Conservation (phyloP, 2,888 invertebrate species). For the Himalopsyche tibetana region DNA sequence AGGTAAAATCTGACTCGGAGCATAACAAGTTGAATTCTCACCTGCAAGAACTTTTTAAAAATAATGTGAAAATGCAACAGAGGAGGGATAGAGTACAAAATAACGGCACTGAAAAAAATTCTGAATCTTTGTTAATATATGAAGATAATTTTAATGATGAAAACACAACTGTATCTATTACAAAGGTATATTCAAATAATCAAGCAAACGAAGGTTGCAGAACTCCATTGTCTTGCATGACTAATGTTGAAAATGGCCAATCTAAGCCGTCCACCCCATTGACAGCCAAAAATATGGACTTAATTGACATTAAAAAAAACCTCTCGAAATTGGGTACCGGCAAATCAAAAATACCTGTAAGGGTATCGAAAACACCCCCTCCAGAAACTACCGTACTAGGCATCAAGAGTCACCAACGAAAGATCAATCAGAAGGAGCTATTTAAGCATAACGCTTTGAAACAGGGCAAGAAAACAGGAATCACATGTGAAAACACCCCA, state of each 20-base stretch:
- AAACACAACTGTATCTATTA: constrained; percentile 70
- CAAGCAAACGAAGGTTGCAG: constrained; percentile 71
- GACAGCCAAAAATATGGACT: constrained; percentile 42
- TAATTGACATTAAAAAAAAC: constrained; percentile 67
- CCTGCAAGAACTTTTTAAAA: constrained; percentile 74
- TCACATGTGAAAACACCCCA: constrained; percentile 76
- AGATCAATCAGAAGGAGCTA: neutral
- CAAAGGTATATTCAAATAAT: constrained; percentile 69
- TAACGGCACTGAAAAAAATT: constrained; percentile 70
- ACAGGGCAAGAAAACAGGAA: constrained; percentile 70
- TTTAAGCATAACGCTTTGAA: constrained; percentile 67
- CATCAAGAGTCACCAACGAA: neutral
- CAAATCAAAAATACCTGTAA: constrained; percentile 63
- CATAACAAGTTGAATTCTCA: constrained; percentile 69
- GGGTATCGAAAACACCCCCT: constrained; percentile 52
- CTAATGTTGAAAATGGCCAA: constrained; percentile 72
- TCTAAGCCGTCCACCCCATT: constrained; percentile 72
- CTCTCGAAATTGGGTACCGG: constrained; percentile 68
- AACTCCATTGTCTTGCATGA: constrained; percentile 76
- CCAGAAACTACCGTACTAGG: neutral
- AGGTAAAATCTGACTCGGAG: constrained; percentile 16
- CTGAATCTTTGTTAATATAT: constrained; percentile 77
- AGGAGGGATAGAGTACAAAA: constrained; percentile 68
- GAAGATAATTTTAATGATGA: constrained; percentile 74
- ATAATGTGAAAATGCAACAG: constrained; percentile 73